These are phyloP conservation scores for Macrosiphum euphorbiae DNA, from an alignment of 2,888 invertebrate species.

Conservation along the genomic window DNA sequence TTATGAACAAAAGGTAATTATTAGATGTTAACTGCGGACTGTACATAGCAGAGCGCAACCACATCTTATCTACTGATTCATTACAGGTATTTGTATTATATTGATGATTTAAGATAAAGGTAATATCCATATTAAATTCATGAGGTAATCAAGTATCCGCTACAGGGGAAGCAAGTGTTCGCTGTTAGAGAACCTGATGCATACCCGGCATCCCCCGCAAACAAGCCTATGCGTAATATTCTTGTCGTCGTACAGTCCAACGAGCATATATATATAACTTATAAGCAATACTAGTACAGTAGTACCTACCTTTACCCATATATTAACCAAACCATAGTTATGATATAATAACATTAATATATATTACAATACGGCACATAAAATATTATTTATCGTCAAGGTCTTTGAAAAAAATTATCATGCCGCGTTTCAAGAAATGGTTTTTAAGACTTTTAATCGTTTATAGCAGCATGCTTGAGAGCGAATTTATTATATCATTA, in stretches of 20 bases:
- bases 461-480: not conserved
- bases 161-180: not conserved
- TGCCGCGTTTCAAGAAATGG: not conserved
- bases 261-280: not conserved
- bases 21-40: not conserved
- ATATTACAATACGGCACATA: not conserved
- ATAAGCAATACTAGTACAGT: not conserved
- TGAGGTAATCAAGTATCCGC: not conserved
- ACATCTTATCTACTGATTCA: not conserved
- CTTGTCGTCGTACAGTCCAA: not conserved
- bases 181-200: not conserved
- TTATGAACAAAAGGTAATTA: not conserved
- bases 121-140: not conserved
- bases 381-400: constrained; percentile 1
- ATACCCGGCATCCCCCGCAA: not conserved
- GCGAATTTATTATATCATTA: not conserved
- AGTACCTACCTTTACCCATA: not conserved
- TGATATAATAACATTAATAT: constrained; percentile 12
- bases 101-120: not conserved
- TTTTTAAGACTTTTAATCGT: not conserved
- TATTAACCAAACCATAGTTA: not conserved
- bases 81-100: not conserved
- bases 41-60: not conserved
- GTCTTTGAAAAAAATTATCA: not conserved
- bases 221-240: not conserved